Percentiles rank a stretch among this genome's conserved stretches.
phyloP scores from a whole-genome alignment of 2,888 invertebrate species.

The Tetragonula carbonaria region DNA sequence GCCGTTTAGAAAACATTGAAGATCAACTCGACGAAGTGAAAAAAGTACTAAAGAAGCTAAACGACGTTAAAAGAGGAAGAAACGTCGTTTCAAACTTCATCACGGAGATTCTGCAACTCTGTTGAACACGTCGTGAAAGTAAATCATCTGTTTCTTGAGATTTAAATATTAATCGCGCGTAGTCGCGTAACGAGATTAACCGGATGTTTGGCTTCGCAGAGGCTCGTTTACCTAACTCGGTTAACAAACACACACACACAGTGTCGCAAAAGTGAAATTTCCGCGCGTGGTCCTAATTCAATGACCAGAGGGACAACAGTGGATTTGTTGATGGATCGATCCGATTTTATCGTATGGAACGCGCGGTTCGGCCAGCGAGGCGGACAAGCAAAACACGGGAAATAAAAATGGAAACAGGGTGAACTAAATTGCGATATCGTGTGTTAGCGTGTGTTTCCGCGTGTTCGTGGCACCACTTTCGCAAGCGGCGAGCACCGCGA shows the following conservation, averaged over 20 bases:
- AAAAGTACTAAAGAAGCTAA: too few relatives aligned
- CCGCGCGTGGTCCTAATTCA: neutral
- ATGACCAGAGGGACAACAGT: neutral
- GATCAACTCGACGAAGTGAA: too few relatives aligned
- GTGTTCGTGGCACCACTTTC: constrained; percentile 19
- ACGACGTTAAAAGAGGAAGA: too few relatives aligned
- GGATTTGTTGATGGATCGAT: neutral
- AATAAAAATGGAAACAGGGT: constrained; percentile 9
- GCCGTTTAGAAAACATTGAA: too few relatives aligned
- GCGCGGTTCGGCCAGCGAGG: neutral
- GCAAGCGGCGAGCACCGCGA: constrained; percentile 10
- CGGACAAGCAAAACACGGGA: neutral
- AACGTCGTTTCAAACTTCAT: too few relatives aligned
- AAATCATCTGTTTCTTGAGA: neutral
- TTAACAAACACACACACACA: too few relatives aligned
- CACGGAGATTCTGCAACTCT: too few relatives aligned
- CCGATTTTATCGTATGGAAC: neutral
- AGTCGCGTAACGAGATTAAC: neutral
- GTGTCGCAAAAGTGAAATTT: too few relatives aligned
- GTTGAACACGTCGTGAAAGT: too few relatives aligned
- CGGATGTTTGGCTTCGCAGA: too few relatives aligned
- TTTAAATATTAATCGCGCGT: neutral
- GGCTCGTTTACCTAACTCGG: neutral
- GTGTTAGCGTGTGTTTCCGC: neutral
- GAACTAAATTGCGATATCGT: constrained; percentile 7